Percentiles rank a stretch among this genome's conserved stretches.
Evolutionary conservation across 2,797 vertebrate species (phyloP).

Genomic region (Ataeniobius toweri): DNA sequence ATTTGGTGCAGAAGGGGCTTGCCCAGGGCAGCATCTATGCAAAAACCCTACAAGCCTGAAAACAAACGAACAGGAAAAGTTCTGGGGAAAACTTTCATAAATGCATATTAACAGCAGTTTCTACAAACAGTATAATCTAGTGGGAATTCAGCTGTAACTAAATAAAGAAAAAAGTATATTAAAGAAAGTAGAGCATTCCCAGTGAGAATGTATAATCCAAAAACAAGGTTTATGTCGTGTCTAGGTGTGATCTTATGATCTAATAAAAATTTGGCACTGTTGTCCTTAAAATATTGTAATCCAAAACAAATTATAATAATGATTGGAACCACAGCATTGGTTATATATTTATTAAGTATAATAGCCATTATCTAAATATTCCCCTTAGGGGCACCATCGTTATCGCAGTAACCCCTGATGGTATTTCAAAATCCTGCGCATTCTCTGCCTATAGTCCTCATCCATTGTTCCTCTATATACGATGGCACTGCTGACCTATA

Average conservation of each 20-base stretch:
- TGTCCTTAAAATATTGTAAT: neutral
- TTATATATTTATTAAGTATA: neutral
- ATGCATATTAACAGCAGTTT: neutral
- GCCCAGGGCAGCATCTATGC: neutral
- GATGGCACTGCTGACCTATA: constrained; percentile 79
- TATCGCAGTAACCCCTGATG: neutral
- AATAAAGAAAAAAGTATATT: neutral
- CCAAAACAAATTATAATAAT: neutral
- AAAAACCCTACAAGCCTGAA: neutral
- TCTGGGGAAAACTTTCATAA: neutral
- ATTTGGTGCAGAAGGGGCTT: neutral
- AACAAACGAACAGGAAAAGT: neutral
- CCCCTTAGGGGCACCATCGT: neutral
- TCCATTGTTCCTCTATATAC: constrained; percentile 75
- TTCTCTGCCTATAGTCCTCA: constrained; percentile 68
- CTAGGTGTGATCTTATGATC: neutral
- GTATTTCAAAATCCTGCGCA: constrained; percentile 66
- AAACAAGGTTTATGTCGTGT: neutral
- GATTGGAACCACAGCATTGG: neutral
- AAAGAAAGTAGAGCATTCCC: neutral
- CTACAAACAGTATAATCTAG: neutral
- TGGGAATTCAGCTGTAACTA: neutral
- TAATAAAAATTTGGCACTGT: neutral
- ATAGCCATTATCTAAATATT: neutral
- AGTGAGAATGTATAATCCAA: neutral